phyloP scores from a whole-genome alignment of 2,888 invertebrate species.

The Steinernema hermaphroditum region DNA sequence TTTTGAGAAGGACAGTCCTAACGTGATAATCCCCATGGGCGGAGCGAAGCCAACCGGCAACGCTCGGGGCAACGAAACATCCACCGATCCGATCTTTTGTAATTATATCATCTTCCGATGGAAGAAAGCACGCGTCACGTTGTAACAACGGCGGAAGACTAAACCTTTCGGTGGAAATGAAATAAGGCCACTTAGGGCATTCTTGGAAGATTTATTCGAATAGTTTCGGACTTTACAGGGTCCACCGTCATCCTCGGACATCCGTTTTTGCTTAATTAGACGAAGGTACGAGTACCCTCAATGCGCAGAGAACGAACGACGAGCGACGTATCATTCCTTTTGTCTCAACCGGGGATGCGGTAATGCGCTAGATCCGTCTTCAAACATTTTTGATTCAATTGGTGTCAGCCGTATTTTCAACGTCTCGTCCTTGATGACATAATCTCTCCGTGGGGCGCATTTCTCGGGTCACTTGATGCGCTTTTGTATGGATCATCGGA shows the following conservation, averaged over 20 bases:
- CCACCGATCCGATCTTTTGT: slow-evolving; percentile 21
- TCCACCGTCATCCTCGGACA: too few relatives aligned
- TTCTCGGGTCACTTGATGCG: slow-evolving; percentile 6
- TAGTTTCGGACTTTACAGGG: too few relatives aligned
- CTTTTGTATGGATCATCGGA: background rate
- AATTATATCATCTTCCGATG: slow-evolving; percentile 18
- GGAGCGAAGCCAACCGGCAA: background rate
- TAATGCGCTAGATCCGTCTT: slow-evolving; percentile 6
- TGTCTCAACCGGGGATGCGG: slow-evolving; percentile 9
- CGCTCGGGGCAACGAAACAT: slow-evolving; percentile 10
- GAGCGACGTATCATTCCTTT: background rate
- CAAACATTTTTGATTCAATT: slow-evolving; percentile 19
- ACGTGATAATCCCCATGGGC: slow-evolving; percentile 16
- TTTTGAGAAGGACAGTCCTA: background rate
- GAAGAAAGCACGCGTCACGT: slow-evolving; percentile 22
- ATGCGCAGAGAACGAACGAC: background rate
- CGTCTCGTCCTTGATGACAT: background rate
- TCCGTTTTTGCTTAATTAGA: slow-evolving; percentile 16
- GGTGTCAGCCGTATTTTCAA: slow-evolving; percentile 21
- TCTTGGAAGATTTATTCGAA: background rate
- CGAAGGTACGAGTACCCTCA: background rate
- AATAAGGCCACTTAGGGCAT: background rate
- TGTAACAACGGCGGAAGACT: background rate
- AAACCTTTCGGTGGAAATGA: background rate
- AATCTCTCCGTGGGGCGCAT: background rate